Percentiles rank a stretch among this genome's conserved stretches.
Evolutionary conservation across 1,140 invertebrate genomes (phyloP).

Genomic region (Drosophila pruinosa): DNA sequence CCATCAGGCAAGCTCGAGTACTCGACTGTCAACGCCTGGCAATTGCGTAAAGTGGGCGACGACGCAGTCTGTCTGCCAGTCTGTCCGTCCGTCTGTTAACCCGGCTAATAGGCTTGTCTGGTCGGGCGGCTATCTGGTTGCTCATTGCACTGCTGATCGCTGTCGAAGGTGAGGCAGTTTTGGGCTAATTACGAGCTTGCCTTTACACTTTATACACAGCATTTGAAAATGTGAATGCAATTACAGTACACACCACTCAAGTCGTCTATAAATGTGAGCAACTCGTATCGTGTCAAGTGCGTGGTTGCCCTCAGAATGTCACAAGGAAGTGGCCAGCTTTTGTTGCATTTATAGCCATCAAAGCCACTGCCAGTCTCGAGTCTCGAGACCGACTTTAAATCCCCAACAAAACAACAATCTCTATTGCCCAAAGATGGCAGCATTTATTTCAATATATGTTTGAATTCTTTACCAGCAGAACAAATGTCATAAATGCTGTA

Average conservation of each 20-base stretch:
- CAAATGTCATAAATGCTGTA: no score
- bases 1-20: slow-evolving; percentile 3
- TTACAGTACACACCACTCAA: no score
- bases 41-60: slow-evolving; percentile 21
- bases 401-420: slow-evolving; percentile 18
- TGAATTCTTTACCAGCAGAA: no score
- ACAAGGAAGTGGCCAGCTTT: slow-evolving; percentile 21
- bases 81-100: not conserved
- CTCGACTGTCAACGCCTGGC: not conserved
- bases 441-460: no score
- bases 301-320: slow-evolving; percentile 17
- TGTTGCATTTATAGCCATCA: not conserved
- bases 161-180: slow-evolving; percentile 35
- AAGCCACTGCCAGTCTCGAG: not conserved
- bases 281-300: slow-evolving; percentile 39
- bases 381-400: not conserved
- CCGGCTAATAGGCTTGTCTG: slow-evolving; percentile 1
- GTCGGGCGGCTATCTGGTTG: no score
- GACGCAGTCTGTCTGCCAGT: not conserved
- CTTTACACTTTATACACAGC: no score
- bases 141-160: not conserved
- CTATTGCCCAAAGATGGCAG: not conserved
- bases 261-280: not conserved
- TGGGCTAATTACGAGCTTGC: slow-evolving; percentile 14
- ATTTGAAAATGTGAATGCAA: slow-evolving; percentile 22